These are phyloP conservation scores for Hydrozoanthus tunicans DNA, from an alignment of 64 coral and sea anemone species.

Conservation along the genomic window DNA sequence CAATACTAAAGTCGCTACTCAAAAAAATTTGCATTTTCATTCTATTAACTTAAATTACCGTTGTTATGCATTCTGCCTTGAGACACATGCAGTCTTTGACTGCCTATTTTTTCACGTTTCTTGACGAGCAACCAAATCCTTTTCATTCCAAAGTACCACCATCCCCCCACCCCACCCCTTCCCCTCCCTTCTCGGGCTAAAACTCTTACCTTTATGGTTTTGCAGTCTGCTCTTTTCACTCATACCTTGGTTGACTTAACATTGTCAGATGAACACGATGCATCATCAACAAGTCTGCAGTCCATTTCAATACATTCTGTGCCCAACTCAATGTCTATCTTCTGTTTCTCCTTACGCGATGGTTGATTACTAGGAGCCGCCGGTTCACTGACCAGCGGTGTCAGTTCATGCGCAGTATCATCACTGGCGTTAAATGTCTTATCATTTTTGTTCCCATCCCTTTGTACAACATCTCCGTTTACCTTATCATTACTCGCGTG, in stretches of 20 bases:
- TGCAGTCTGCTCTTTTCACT: not conserved
- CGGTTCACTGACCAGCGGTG: not conserved
- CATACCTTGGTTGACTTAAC: conserved; percentile 27
- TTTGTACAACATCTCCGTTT: conserved; percentile 11
- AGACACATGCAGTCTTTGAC: too few relatives aligned
- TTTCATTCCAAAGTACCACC: not conserved
- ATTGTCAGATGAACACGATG: not conserved
- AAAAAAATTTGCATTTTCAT: too few relatives aligned
- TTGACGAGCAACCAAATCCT: too few relatives aligned
- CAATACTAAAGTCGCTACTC: too few relatives aligned
- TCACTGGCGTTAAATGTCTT: not conserved
- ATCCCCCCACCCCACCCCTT: not conserved
- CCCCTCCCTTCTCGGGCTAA: not conserved
- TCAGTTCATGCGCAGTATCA: conserved; percentile 23
- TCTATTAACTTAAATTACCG: too few relatives aligned
- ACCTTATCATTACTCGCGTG: not conserved
- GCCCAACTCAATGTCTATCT: conserved; percentile 9
- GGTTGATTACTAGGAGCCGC: not conserved
- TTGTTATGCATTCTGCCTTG: too few relatives aligned
- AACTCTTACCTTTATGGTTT: not conserved
- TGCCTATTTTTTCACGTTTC: too few relatives aligned
- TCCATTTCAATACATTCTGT: conserved; percentile 47
- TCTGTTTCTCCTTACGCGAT: conserved; percentile 8
- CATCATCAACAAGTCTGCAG: not conserved
- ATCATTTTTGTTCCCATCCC: conserved; percentile 43